These are phyloP conservation scores for Pholis gunnellus DNA, from an alignment of 2,113 vertebrate genomes.

Conservation along the genomic window DNA sequence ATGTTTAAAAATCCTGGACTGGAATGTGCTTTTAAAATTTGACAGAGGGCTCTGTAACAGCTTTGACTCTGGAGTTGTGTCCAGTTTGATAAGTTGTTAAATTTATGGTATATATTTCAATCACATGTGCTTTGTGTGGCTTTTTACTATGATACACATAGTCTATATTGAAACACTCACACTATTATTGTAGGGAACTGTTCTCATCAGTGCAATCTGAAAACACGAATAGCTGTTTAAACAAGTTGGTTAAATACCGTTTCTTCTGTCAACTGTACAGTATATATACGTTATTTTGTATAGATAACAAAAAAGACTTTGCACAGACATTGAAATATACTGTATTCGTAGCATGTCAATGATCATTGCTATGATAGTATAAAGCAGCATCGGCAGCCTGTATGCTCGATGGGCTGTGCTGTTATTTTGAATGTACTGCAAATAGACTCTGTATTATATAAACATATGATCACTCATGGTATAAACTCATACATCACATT, in stretches of 20 bases:
- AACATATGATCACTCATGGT: not conserved
- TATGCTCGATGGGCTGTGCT: slow-evolving; percentile 52
- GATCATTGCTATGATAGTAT: slow-evolving; percentile 43
- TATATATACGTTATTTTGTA: slow-evolving; percentile 50
- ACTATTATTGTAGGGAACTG: slow-evolving; percentile 34
- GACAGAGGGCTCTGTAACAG: slow-evolving; percentile 81
- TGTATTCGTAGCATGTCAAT: slow-evolving; percentile 61
- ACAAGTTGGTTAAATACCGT: slow-evolving; percentile 10
- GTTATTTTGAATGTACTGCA: slow-evolving; percentile 66
- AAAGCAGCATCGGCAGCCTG: slow-evolving; percentile 42
- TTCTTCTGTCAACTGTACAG: slow-evolving; percentile 48
- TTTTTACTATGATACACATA: slow-evolving; percentile 42
- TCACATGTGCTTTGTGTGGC: slow-evolving; percentile 51
- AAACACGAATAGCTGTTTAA: slow-evolving; percentile 21
- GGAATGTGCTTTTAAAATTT: slow-evolving; percentile 80
- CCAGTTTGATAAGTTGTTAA: slow-evolving; percentile 66
- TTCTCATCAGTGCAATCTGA: slow-evolving; percentile 22
- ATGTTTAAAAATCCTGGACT: slow-evolving; percentile 69
- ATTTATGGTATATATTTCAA: slow-evolving; percentile 37
- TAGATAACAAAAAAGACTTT: slow-evolving; percentile 27
- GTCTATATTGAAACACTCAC: slow-evolving; percentile 13
- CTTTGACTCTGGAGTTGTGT: slow-evolving; percentile 69
- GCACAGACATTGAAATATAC: slow-evolving; percentile 44
- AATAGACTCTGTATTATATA: slow-evolving; percentile 31
- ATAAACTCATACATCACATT: slow-evolving; percentile 8